Evolutionary conservation across 2,888 invertebrate species (phyloP).

Genomic region (Plusia festucae): DNA sequence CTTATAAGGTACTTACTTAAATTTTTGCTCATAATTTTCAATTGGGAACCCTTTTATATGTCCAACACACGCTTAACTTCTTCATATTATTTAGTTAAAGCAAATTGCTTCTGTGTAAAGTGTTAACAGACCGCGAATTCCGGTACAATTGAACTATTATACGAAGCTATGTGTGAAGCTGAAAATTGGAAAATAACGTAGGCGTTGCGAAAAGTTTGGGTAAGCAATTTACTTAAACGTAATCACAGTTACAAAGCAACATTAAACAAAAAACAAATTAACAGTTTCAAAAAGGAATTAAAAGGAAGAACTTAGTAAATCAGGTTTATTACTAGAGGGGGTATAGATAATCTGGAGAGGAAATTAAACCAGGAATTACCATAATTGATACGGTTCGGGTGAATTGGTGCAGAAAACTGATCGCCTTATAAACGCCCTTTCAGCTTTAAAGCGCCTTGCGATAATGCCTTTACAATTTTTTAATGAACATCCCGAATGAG

Average conservation of each 20-base stretch:
- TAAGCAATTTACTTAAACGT: constrained; percentile 34
- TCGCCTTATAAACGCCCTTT: constrained; percentile 71
- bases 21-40: neutral
- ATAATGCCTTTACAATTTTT: constrained; percentile 68
- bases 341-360: constrained; percentile 85
- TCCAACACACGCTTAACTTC: constrained; percentile 9
- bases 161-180: constrained; percentile 35
- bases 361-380: constrained; percentile 88
- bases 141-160: constrained; percentile 58
- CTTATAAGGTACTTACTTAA: neutral
- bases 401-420: constrained; percentile 85
- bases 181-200: constrained; percentile 40
- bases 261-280: constrained; percentile 37
- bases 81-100: constrained; percentile 41
- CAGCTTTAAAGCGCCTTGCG: constrained; percentile 60
- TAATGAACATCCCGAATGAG: constrained; percentile 73
- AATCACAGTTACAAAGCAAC: constrained; percentile 37
- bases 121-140: constrained; percentile 68
- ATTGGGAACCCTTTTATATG: constrained; percentile 37
- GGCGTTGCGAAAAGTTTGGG: constrained; percentile 28
- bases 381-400: constrained; percentile 87
- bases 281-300: constrained; percentile 64
- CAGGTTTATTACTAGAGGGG: constrained; percentile 83
- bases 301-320: constrained; percentile 81
- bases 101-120: constrained; percentile 53